Base-by-base conservation (phyloP, 2,888 invertebrate genomes). In the Biston stratarius region DNA sequence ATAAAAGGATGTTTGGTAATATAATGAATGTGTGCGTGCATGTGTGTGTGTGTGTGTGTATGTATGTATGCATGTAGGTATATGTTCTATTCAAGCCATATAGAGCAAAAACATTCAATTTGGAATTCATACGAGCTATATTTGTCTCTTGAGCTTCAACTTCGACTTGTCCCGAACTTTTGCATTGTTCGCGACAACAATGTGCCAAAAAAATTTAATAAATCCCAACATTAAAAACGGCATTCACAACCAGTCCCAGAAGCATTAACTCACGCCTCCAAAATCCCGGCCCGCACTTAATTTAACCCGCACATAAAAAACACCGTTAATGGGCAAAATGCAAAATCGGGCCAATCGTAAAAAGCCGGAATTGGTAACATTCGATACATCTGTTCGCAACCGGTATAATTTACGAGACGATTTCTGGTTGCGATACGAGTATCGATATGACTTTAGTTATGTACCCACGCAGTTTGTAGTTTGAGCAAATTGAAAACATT, bases 351-450 rank as follows among this genome's bases (percentile, higher is more conserved):
- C 76, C 73, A 81, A 76, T 77, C 77, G 79, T 82, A 81, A 83
- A 83, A 83, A 77, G 56, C 68, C 65, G 61, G 67, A 65, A 76
- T 73, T 77, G 76, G 74, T 74, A 75, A 79, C 82, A 84, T 86
- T 84, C 78, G 78, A 76, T 80, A 82, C 87, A 87, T 85, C 84
- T 87, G 86, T 81, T 82, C 72, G 71, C 71, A 69, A 52, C 55
- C 58, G 44, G 57, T 63, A 77, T 83, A 83, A 86, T 85, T 86
- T 85, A 86, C 74, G 76, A 74, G 66, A 64, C 69, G 78, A 77
- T 78, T 77, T 73, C 72, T 73, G 72, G 69, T 71, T 66, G 69
- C 72, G 62, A 49, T 45, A 24, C 24, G 24, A 24, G 24, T 24
- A 51, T 66, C 45, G 51, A 57, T 47, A 56, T 33, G 48, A 33